Percentiles rank a stretch among this genome's conserved stretches.
phyloP scores from a whole-genome alignment of 2,113 vertebrate genomes.

The Sprattus sprattus region DNA sequence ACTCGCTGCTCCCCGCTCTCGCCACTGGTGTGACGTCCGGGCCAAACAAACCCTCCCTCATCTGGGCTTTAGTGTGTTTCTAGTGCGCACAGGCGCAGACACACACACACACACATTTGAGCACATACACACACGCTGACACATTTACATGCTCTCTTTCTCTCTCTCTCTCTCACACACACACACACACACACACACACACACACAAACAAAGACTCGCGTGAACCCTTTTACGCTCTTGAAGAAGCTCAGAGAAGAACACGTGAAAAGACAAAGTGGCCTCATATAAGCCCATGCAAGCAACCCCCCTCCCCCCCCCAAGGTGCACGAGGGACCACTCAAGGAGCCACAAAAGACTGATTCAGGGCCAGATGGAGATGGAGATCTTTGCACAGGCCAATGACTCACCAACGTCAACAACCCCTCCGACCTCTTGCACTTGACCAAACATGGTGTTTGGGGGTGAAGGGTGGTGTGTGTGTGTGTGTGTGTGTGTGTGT shows the following conservation, averaged over 20 bases:
- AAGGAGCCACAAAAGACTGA: neutral
- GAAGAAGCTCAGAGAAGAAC: constrained; percentile 48
- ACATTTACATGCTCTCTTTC: neutral
- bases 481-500: neutral
- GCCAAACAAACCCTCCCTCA: constrained; percentile 6
- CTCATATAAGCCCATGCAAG: neutral
- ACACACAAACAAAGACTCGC: neutral
- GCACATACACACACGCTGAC: neutral
- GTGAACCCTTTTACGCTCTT: neutral
- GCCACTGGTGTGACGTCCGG: neutral
- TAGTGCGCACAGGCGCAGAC: neutral
- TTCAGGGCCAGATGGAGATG: neutral
- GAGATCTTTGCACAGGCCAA: neutral
- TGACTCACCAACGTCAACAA: neutral
- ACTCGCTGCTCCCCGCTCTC: neutral
- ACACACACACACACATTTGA: constrained; percentile 9
- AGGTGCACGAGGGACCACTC: neutral
- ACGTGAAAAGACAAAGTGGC: neutral
- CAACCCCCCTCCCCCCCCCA: neutral
- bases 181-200: neutral
- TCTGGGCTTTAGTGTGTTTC: neutral
- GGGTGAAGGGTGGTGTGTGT: neutral
- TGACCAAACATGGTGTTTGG: constrained; percentile 48
- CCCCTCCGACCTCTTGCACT: constrained; percentile 33
- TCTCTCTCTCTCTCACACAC: neutral